Percentiles rank a stretch among this genome's conserved stretches.
These are phyloP conservation scores for Tiliacea citrago DNA, from an alignment of 2,888 invertebrate species.

Conservation along the genomic window DNA sequence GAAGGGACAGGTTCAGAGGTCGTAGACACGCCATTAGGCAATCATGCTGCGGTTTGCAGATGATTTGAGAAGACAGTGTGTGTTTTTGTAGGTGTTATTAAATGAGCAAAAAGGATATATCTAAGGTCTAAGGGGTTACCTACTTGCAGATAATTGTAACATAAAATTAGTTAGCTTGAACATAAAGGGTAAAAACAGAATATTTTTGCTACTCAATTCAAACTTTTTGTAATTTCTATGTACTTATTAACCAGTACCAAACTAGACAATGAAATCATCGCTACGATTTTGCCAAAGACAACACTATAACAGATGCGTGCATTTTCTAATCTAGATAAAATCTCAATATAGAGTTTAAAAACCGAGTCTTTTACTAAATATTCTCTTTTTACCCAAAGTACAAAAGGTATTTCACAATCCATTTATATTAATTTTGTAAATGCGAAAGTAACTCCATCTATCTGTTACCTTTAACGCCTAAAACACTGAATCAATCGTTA, in stretches of 20 bases:
- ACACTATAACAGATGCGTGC: no score
- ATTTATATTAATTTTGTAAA: neutral
- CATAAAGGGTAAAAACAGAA: neutral
- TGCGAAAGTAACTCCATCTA: no score
- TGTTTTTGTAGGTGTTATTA: conserved; percentile 1
- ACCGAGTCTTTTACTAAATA: neutral
- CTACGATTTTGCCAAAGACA: neutral
- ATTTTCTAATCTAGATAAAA: neutral
- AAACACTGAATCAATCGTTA: no score
- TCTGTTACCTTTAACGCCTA: no score
- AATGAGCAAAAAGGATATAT: neutral
- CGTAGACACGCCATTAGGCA: conserved; percentile 50
- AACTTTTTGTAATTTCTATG: neutral
- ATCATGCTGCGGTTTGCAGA: conserved; percentile 40
- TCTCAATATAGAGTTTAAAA: neutral
- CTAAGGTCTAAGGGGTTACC: neutral
- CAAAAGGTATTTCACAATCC: neutral
- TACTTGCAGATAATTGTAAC: neutral
- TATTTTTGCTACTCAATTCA: neutral
- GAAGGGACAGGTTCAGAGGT: conserved; percentile 41
- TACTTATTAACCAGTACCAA: neutral
- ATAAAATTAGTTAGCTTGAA: neutral
- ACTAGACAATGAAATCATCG: neutral
- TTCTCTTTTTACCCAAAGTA: neutral
- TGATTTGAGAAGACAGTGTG: conserved; percentile 33